phyloP scores from a whole-genome alignment of 2,888 invertebrate species.

The Opisthograptis luteolata region DNA sequence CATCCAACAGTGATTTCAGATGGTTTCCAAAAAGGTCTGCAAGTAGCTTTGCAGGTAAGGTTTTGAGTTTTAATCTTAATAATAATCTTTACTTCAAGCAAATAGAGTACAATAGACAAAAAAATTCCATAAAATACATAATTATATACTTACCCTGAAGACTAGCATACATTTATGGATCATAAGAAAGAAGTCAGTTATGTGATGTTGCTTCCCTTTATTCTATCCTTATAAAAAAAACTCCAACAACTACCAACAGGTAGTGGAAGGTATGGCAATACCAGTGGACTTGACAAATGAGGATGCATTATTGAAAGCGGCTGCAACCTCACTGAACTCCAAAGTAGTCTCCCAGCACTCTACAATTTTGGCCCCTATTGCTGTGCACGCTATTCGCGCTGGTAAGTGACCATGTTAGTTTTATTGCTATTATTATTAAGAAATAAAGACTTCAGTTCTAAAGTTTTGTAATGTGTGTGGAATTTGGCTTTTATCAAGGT shows the following conservation, averaged over 20 bases:
- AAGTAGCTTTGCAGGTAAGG: conserved; percentile 86
- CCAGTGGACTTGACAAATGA: conserved; percentile 94
- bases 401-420: conserved; percentile 71
- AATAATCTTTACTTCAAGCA: too few species aligned
- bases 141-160: not conserved
- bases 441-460: too few species aligned
- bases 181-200: too few species aligned
- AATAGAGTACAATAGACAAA: too few species aligned
- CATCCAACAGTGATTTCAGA: conserved; percentile 99
- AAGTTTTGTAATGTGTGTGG: too few species aligned
- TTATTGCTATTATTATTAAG: too few species aligned
- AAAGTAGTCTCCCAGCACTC: conserved; percentile 99
- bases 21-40: conserved; percentile 95
- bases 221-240: too few species aligned
- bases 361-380: conserved; percentile 96
- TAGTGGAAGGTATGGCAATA: conserved; percentile 93
- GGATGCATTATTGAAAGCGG: conserved; percentile 95
- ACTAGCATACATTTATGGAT: too few species aligned
- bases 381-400: conserved; percentile 97
- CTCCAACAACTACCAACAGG: too few species aligned
- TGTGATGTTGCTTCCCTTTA: too few species aligned
- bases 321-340: conserved; percentile 98
- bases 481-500: too few species aligned
- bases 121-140: not conserved
- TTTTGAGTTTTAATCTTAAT: not conserved